Evolutionary conservation across 64 coral and sea anemone species (phyloP), one percentile per base, ranked within the genome.

Genomic region (Cladopsammia gracilis): DNA sequence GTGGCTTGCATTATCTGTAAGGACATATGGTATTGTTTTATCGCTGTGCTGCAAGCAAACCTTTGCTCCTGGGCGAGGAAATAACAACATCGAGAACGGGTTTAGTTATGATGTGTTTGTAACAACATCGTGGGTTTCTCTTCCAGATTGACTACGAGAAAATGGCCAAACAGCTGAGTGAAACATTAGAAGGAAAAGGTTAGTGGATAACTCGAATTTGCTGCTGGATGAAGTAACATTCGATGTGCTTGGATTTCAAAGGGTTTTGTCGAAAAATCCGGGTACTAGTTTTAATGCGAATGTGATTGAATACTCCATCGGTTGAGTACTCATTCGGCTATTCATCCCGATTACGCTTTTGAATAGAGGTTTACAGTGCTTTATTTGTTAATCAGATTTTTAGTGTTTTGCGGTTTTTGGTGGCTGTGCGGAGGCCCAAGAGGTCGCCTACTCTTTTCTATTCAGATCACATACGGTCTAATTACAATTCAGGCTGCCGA

Each of bases 171-270:
- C 91, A 93, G 49, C 82, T 93, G 3, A 74, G 81, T 62, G 91
- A 93, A 50, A 87, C 91, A 20, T 71, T 93, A 34, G 91, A 93
- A n/a, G 75, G 42, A 60, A 93, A 78, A 93, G 91, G 91, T 93
- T 26, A 93, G 80, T 54, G 3, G 25, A 24, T 24, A 18, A 14
- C 15, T 48, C 15, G 49, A 49, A 77, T n/a, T 56, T 25, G 20
- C 50, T 10, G 19, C 19, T 6, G 20, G 20, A 9, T 56, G 4
- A 12, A 23, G 19, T 77, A 8, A 7, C 57, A 7, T 43, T 3
- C 34, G 20, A 46, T 24, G 23, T 16, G 2, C 23, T 53, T 26
- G 13, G 1, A 45, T 58, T 78, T 4, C 11, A 19, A 10, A 26
- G 19, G 25, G 57, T 3, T 16, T 59, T 80, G 43, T 24, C 2